A percentile compares a stretch with the other conserved stretches of the same genome.
Evolutionary conservation across 2,888 invertebrate genomes (phyloP).

Genomic region (Cataglyphis livida): DNA sequence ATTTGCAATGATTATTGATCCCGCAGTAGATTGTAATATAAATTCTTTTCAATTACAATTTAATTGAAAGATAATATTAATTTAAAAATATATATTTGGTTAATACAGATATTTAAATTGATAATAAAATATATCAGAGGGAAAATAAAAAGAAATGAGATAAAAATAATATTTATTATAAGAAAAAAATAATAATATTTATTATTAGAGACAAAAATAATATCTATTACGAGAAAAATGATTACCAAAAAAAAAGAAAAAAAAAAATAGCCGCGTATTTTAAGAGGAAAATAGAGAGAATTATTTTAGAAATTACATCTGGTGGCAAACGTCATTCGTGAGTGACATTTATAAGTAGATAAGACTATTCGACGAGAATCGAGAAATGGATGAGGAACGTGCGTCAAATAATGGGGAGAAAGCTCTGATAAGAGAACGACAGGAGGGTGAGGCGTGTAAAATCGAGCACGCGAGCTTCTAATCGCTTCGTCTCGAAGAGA

Average conservation of each 20-base stretch:
- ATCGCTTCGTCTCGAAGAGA: conserved; percentile 40
- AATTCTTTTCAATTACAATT: neutral
- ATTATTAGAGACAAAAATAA: neutral
- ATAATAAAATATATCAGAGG: neutral
- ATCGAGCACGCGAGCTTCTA: conserved; percentile 44
- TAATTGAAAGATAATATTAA: neutral
- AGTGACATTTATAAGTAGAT: conserved; percentile 45
- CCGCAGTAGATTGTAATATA: neutral
- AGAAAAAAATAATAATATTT: neutral
- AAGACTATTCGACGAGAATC: conserved; percentile 13
- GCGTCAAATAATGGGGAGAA: conserved; percentile 28
- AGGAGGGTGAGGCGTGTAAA: conserved; percentile 16
- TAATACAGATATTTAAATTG: neutral
- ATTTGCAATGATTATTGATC: neutral
- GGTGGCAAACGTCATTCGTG: neutral
- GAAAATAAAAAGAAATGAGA: no score
- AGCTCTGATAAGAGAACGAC: conserved; percentile 25
- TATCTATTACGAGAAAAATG: neutral
- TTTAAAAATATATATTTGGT: neutral
- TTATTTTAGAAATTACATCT: neutral
- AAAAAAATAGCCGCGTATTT: neutral
- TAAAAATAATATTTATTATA: neutral
- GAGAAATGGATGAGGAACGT: conserved; percentile 33
- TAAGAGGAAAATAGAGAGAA: neutral
- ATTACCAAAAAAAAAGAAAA: neutral